Evolutionary conservation across 2,113 vertebrate species (phyloP).

Genomic region (Australoheros scitulus): DNA sequence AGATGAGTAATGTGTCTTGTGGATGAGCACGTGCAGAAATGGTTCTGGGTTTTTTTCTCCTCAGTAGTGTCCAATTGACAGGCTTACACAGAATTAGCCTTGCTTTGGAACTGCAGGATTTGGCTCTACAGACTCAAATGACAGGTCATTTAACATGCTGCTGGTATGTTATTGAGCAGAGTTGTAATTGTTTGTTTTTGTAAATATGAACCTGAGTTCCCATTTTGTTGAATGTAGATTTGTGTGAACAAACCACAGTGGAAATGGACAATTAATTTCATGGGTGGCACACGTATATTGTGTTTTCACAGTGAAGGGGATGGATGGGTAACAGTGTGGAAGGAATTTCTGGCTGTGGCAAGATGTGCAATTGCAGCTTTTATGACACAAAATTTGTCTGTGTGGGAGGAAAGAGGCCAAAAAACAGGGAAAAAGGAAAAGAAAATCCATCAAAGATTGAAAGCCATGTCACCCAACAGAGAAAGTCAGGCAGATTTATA

Average conservation of each 20-base stretch:
- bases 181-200: slow-evolving; percentile 52
- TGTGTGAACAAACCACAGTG: slow-evolving; percentile 46
- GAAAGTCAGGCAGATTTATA: slow-evolving; percentile 42
- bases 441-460: slow-evolving; percentile 52
- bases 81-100: slow-evolving; percentile 66
- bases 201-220: slow-evolving; percentile 52
- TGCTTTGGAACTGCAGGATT: slow-evolving; percentile 43
- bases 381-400: slow-evolving; percentile 29
- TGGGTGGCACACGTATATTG: slow-evolving; percentile 25
- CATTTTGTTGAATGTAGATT: slow-evolving; percentile 45
- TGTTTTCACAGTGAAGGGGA: slow-evolving; percentile 51
- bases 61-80: slow-evolving; percentile 51
- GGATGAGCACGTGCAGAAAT: slow-evolving; percentile 46
- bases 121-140: slow-evolving; percentile 31
- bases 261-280: slow-evolving; percentile 56
- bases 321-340: slow-evolving; percentile 27
- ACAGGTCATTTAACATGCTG: slow-evolving; percentile 55
- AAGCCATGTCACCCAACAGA: slow-evolving; percentile 50
- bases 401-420: slow-evolving; percentile 7
- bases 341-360: slow-evolving; percentile 39
- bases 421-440: background rate
- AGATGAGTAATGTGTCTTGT: slow-evolving; percentile 59
- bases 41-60: slow-evolving; percentile 45
- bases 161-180: slow-evolving; percentile 14
- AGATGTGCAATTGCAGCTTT: slow-evolving; percentile 35